Percentiles rank a stretch among this genome's conserved stretches.
phyloP scores from a whole-genome alignment of 2,113 vertebrate genomes.

The Megaptera novaeangliae region DNA sequence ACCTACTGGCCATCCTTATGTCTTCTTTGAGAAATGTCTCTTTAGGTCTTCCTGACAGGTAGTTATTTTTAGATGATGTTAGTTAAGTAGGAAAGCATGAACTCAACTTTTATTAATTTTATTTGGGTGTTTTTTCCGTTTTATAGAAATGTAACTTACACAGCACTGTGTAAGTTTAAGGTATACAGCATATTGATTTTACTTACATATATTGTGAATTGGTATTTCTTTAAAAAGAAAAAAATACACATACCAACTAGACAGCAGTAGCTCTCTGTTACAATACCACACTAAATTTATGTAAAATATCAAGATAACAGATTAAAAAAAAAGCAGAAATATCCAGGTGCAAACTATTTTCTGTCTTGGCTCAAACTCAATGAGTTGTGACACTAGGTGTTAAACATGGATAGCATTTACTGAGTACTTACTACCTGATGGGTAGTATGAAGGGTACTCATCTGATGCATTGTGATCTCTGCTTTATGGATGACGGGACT shows the following conservation, averaged over 20 bases:
- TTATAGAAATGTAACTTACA: not conserved
- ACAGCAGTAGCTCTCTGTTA: not conserved
- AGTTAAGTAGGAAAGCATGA: not conserved
- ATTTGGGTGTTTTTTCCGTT: not conserved
- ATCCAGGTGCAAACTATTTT: not conserved
- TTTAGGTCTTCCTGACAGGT: not conserved
- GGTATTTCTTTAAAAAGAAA: not conserved
- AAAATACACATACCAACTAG: not conserved
- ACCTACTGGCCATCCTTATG: not conserved
- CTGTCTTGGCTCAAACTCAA: not conserved
- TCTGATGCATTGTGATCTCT: not conserved
- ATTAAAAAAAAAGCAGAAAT: not conserved
- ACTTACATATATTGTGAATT: not conserved
- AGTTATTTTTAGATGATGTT: not conserved
- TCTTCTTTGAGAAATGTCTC: not conserved
- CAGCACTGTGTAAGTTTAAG: not conserved
- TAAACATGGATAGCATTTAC: not conserved
- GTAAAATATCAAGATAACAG: not conserved
- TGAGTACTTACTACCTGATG: rapidly evolving
- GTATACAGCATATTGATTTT: not conserved
- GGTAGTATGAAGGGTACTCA: not conserved
- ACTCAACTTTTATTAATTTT: not conserved
- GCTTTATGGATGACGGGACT: not conserved
- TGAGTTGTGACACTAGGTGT: not conserved
- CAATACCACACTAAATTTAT: not conserved